Conservation (phyloP, 1,140 invertebrate genomes). For the Whitmania pigra region DNA sequence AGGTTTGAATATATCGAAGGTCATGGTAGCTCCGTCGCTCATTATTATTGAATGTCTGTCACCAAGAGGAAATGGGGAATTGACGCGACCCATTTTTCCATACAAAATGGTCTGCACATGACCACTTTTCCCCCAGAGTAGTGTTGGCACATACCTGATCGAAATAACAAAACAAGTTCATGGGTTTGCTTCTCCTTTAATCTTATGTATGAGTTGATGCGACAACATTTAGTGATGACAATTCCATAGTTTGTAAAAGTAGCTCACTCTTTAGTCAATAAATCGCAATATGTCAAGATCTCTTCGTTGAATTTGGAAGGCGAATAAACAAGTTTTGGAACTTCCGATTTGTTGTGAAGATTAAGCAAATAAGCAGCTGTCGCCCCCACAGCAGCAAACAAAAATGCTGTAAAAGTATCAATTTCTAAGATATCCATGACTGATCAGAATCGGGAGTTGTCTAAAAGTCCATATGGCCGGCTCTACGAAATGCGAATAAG, state of each 20-base stretch:
- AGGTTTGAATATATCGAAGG: conserved; percentile 80
- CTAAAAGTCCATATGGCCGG: no score
- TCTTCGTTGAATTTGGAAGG: conserved; percentile 24
- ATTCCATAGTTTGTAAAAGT: background rate
- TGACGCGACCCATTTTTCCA: conserved; percentile 70
- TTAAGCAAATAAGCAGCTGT: conserved; percentile 4
- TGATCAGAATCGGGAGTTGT: background rate
- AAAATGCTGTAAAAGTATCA: background rate
- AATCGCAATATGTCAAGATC: conserved; percentile 12
- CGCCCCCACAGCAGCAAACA: background rate
- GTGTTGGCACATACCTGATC: conserved; percentile 73
- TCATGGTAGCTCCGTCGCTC: conserved; percentile 69
- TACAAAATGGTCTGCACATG: conserved; percentile 82
- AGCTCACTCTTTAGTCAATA: conserved; percentile 4
- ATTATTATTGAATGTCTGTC: conserved; percentile 60
- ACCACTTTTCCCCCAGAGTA: conserved; percentile 82
- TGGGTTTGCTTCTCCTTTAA: no score
- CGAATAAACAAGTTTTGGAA: conserved; percentile 25
- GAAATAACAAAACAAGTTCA: conserved; percentile 27
- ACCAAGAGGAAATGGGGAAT: conserved; percentile 71
- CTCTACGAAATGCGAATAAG: no score
- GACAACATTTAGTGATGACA: background rate
- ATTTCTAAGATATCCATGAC: background rate
- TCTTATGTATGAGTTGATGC: background rate
- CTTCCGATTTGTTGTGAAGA: conserved; percentile 26